Conservation (phyloP, 1,140 invertebrate genomes). For the Sesamia nonagrioides region DNA sequence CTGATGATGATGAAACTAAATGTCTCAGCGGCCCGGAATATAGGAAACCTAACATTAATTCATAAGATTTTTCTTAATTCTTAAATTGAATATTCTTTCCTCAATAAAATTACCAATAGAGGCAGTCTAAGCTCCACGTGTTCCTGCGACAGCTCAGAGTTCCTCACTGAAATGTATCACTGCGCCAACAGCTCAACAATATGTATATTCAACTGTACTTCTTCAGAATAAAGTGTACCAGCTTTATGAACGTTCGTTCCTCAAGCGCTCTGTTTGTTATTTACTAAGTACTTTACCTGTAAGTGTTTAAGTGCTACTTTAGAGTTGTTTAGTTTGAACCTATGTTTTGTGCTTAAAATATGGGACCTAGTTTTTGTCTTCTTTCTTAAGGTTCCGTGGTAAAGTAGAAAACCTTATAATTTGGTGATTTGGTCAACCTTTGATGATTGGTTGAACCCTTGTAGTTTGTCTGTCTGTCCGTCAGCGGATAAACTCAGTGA, state of each 20-base stretch:
- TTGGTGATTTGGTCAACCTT: too few species aligned
- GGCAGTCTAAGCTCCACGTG: conserved; percentile 21
- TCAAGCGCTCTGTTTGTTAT: conserved; percentile 10
- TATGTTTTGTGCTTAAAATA: not conserved
- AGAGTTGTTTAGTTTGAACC: not conserved
- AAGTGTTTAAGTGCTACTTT: conserved; percentile 10
- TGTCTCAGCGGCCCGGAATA: too few species aligned
- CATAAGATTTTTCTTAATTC: too few species aligned
- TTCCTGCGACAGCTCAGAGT: conserved; percentile 29
- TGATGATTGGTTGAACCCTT: too few species aligned
- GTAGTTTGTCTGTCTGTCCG: too few species aligned
- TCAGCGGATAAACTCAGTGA: too few species aligned
- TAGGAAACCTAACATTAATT: too few species aligned
- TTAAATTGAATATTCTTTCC: too few species aligned
- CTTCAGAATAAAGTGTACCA: not conserved
- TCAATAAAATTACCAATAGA: too few species aligned
- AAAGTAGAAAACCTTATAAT: too few species aligned
- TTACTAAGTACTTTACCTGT: conserved; percentile 5
- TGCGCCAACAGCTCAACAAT: not conserved
- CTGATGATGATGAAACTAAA: too few species aligned
- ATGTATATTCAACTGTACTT: not conserved
- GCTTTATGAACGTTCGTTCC: not conserved
- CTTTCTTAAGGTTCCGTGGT: too few species aligned
- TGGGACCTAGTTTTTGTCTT: not conserved
- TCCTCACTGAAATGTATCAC: conserved; percentile 13